Evolutionary conservation across 2,888 invertebrate genomes (phyloP).

Genomic region (Yponomeuta sedellus): DNA sequence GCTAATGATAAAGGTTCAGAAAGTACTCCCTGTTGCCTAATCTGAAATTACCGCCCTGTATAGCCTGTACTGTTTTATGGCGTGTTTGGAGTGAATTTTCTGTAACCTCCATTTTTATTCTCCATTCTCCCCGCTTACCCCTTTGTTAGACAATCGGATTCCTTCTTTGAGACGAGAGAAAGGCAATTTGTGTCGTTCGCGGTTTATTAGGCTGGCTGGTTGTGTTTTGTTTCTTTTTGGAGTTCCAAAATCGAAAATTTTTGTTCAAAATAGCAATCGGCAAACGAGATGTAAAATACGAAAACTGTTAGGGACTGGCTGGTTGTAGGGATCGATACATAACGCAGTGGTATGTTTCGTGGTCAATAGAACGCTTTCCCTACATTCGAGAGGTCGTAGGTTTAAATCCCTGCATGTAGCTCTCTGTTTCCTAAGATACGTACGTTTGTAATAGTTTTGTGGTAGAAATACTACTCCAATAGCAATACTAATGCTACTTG

Average conservation of each 20-base stretch:
- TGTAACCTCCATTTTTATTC: neutral
- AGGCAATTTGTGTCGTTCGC: slow-evolving; percentile 7
- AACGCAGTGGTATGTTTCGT: too few relatives aligned
- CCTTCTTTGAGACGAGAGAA: slow-evolving; percentile 9
- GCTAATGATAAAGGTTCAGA: too few relatives aligned
- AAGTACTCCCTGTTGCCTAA: too few relatives aligned
- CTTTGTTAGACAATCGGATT: slow-evolving; percentile 11
- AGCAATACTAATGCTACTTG: too few relatives aligned
- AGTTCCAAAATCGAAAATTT: neutral
- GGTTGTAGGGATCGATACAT: too few relatives aligned
- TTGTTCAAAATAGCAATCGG: neutral
- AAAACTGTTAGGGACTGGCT: neutral
- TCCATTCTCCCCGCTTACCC: slow-evolving; percentile 5
- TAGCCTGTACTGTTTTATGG: neutral
- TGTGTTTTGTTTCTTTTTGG: neutral
- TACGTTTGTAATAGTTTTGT: too few relatives aligned
- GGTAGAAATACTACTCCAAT: too few relatives aligned
- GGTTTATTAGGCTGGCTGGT: neutral
- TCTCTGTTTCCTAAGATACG: too few relatives aligned
- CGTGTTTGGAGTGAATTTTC: neutral
- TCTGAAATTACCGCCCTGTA: too few relatives aligned
- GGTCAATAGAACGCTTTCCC: too few relatives aligned
- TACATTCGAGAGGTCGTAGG: too few relatives aligned
- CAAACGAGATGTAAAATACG: neutral
- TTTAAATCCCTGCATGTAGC: too few relatives aligned